Conservation (phyloP, 1,140 invertebrate species). For the Trachymyrmex cornetzi region DNA sequence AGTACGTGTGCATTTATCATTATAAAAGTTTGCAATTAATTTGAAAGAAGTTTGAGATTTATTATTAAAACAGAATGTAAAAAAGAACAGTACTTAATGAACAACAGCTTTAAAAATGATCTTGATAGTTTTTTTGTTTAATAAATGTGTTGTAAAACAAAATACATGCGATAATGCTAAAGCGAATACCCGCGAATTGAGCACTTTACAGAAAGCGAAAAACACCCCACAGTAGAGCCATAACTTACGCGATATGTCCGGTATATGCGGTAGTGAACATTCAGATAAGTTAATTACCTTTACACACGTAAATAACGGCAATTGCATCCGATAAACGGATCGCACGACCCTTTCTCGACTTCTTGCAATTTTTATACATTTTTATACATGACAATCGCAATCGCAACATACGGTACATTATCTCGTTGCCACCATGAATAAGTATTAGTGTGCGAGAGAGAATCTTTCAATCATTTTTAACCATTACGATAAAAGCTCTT, state of each 20-base stretch:
- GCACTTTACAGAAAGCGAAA: conserved; percentile 18
- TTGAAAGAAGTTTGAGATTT: neutral
- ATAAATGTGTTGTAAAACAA: neutral
- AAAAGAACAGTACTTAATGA: neutral
- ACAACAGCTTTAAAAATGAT: neutral
- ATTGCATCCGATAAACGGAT: conserved; percentile 59
- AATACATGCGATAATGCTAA: neutral
- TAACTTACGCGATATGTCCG: conserved; percentile 58
- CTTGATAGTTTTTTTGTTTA: neutral
- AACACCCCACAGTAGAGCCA: conserved; percentile 8
- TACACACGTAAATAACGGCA: conserved; percentile 67
- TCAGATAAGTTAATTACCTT: conserved; percentile 69
- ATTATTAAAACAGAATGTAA: neutral
- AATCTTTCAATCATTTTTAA: conserved; percentile 1
- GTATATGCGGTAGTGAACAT: conserved; percentile 8
- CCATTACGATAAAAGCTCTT: conserved; percentile 20
- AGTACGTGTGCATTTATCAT: no score
- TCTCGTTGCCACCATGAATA: neutral
- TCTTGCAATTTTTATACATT: conserved; percentile 41
- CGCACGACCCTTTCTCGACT: conserved; percentile 19
- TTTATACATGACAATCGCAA: conserved; percentile 37
- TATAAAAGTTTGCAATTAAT: neutral
- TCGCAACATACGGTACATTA: conserved; percentile 32
- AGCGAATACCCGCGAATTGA: conserved; percentile 43
- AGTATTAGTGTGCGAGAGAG: neutral